Base-by-base conservation (phyloP, 2,113 vertebrate species). In the Ochotona curzoniae region DNA sequence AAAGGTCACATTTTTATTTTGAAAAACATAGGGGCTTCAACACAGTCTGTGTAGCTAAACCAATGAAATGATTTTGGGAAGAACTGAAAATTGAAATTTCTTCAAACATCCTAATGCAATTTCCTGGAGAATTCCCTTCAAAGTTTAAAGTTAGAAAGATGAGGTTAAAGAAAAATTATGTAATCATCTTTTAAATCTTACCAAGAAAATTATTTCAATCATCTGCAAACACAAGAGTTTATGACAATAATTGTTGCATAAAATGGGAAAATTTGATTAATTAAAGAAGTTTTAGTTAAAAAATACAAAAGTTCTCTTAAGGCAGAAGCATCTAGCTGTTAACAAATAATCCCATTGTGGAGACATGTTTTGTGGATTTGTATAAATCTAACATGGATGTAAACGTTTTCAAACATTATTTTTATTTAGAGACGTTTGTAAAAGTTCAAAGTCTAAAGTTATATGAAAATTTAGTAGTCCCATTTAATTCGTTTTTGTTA, bases 401-500 rank as follows among this genome's bases (percentile, higher is more conserved):
- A 87, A 89, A 92, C 83, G 11, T 75, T 89, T 93, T 61, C 15
- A 20, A 67, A 35, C 5, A 82, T 2, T 57, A 80, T 32, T 69
- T 91, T 93, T 57, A n/a, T 85, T 90, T 79, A 5, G 23, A 76
- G 61, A 90, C 60, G 54, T 74, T 87, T 51, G 73, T 7, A 92
- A 78, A 90, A 66, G 67, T 47, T 88, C 38, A 66, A 2, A 47
- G 14, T 84, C 32, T 94, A 14, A 81, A 35, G 74, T 44, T 10
- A 83, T 38, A 30, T 49, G 76, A 93, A 96, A 87, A 74, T 44
- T 71, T 20, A 93, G 47, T 28, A 84, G n/a, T 23, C 85, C 76
- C 76, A 89, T 74, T 87, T 57, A 78, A 21, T 8, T 11, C 18
- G 61, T 30, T 78, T 75, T 82, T 44, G 57, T 80, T 74, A 75